Evolutionary conservation across 2,797 vertebrate genomes (phyloP).

Genomic region (Cygnus olor): DNA sequence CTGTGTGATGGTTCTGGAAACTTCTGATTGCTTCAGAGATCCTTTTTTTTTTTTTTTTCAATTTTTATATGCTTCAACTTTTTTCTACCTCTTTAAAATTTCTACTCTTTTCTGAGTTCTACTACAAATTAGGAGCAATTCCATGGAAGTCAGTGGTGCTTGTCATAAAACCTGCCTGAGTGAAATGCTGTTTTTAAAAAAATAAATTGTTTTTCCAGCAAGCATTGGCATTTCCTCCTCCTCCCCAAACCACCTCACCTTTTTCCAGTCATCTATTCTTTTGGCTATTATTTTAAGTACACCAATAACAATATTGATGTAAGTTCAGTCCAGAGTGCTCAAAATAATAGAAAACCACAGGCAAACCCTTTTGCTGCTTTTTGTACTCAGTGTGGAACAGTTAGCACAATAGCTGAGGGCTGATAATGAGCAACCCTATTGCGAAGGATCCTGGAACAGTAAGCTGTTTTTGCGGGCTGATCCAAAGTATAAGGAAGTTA

Average conservation of each 20-base stretch:
- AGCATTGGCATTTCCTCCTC: conserved; percentile 69
- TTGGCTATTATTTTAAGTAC: conserved; percentile 69
- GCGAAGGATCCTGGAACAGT: conserved; percentile 38
- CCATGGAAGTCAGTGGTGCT: not conserved
- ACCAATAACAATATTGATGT: conserved; percentile 72
- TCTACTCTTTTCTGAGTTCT: not conserved
- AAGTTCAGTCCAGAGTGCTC: conserved; percentile 50
- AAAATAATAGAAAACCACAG: conserved; percentile 62
- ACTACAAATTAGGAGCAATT: not conserved
- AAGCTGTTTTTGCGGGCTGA: not conserved
- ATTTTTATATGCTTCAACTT: not conserved
- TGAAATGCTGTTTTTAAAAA: not conserved
- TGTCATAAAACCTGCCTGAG: not conserved
- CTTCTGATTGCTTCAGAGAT: not conserved
- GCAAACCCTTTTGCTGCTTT: conserved; percentile 40
- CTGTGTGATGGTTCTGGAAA: not conserved
- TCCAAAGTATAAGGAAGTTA: conserved; percentile 26
- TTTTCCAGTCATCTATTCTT: conserved; percentile 73
- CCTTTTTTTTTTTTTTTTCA: not conserved
- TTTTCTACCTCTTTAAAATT: not conserved
- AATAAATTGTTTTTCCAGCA: conserved; percentile 43
- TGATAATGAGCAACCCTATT: conserved; percentile 50
- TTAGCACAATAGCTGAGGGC: conserved; percentile 47
- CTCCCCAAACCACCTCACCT: conserved; percentile 72
- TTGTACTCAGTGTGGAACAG: conserved; percentile 11